phyloP scores from a whole-genome alignment of 2,888 invertebrate genomes.

The Orthosia gracilis region DNA sequence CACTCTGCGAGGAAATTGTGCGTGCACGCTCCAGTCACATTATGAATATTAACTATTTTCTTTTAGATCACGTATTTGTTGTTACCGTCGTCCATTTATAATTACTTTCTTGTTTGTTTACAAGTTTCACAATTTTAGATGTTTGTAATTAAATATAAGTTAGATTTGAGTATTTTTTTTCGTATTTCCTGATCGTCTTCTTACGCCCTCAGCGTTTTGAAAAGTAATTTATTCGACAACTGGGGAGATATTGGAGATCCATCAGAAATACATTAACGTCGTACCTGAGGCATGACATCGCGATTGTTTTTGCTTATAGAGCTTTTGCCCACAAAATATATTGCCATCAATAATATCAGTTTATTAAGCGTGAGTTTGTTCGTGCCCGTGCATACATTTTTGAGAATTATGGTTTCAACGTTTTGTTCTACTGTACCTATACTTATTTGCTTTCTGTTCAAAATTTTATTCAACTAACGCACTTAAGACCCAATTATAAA shows the following conservation, averaged over 20 bases:
- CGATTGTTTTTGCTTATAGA: conserved; percentile 77
- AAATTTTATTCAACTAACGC: conserved; percentile 20
- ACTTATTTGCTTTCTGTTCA: conserved; percentile 13
- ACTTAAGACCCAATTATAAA: conserved; percentile 45
- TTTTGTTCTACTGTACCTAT: conserved; percentile 14
- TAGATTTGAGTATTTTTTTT: conserved; percentile 31
- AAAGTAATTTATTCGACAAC: conserved; percentile 83
- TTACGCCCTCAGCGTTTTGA: conserved; percentile 61
- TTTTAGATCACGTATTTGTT: conserved; percentile 66
- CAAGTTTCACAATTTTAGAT: conserved; percentile 28
- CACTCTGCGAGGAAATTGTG: conserved; percentile 86
- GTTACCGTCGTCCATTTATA: conserved; percentile 38
- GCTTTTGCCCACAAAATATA: conserved; percentile 65
- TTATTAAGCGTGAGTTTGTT: conserved; percentile 12
- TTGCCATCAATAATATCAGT: conserved; percentile 56
- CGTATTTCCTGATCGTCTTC: conserved; percentile 49
- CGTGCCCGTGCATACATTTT: conserved; percentile 21
- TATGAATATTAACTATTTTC: conserved; percentile 80
- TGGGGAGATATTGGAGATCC: conserved; percentile 85
- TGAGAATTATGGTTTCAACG: conserved; percentile 1
- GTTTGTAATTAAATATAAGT: conserved; percentile 40
- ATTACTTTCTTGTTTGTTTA: conserved; percentile 54
- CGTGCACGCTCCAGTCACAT: conserved; percentile 77
- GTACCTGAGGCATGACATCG: conserved; percentile 75
- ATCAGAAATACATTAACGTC: conserved; percentile 90